Conservation (phyloP, 2,888 invertebrate genomes). For the Eupeodes luniger region DNA sequence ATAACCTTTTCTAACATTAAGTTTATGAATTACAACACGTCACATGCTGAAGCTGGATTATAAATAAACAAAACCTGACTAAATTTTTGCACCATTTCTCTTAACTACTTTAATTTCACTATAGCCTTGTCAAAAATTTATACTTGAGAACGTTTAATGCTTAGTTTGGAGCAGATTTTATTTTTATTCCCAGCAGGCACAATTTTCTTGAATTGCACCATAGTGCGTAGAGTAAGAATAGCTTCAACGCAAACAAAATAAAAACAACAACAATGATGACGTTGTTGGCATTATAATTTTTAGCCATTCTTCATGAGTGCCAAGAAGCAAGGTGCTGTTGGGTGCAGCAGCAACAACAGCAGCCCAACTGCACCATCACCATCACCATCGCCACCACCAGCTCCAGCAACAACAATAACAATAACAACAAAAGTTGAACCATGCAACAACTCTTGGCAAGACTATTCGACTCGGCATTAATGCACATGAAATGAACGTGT, state of each 20-base stretch:
- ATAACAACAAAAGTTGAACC: constrained; percentile 52
- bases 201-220: constrained; percentile 3
- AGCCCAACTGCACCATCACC: not conserved
- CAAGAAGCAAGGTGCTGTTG: constrained; percentile 44
- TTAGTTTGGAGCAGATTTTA: too few species aligned
- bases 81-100: too few species aligned
- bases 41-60: too few species aligned
- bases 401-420: not conserved
- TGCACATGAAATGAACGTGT: constrained; percentile 21
- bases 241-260: constrained; percentile 43
- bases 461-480: constrained; percentile 53
- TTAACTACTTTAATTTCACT: too few species aligned
- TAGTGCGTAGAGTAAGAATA: constrained; percentile 24
- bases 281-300: constrained; percentile 36
- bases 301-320: constrained; percentile 12
- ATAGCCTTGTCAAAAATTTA: too few species aligned
- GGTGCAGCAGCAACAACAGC: constrained; percentile 24
- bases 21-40: too few species aligned
- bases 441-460: constrained; percentile 69
- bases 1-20: too few species aligned
- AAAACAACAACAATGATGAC: constrained; percentile 50
- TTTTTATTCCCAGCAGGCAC: too few species aligned
- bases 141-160: too few species aligned
- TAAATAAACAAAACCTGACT: too few species aligned
- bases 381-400: not conserved